Base-by-base conservation (phyloP, 1,140 invertebrate species). In the Arion vulgaris region DNA sequence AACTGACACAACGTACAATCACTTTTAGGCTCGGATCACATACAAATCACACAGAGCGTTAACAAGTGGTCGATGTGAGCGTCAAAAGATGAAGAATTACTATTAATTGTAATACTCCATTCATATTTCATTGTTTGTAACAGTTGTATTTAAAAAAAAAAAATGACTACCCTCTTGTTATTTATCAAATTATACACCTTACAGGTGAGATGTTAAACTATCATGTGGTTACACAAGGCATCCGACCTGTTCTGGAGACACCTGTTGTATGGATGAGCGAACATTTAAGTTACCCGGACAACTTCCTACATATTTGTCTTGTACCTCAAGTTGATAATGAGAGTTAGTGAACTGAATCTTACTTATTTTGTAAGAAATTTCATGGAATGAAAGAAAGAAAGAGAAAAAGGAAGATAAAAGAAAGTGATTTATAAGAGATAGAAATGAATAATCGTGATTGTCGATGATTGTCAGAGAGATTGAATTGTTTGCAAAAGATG, bases 251-350 rank as follows among this genome's bases (percentile, higher is more conserved):
- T 7, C 88, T 95, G 57, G 96, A 98, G 73, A 98, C 97, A n/a
- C 97, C 98, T 7, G 88, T 99, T 13, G 96, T 98, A 89, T 99
- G 98, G 98, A 95, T 99, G 90, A 98, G 97, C 26, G 97, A 99
- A 93, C 98, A 99, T 92, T 93, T 99, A 76, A 98, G 98, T 92
- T 99, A 99, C 93, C 97, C 98, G 4, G 98, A 99, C 92, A 99
- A 99, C 93, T 99, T 99, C 93, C 93, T 99, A 83, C 98, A 99
- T 94, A 92, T 94, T 51, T 92, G 91, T 85, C 39, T 92, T n/a
- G 71, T 81, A 17, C 68, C 81, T 41, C 51, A 34, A 45, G 28
- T 71, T 17, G 34, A 82, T 0, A 72, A 62, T 80, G 84, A 85
- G 72, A 79, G 81, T 34, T 85, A 51, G 73, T 41, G n/a, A 5